Evolutionary conservation across 2,888 invertebrate genomes (phyloP).

Genomic region (Eupithecia pulchellata): DNA sequence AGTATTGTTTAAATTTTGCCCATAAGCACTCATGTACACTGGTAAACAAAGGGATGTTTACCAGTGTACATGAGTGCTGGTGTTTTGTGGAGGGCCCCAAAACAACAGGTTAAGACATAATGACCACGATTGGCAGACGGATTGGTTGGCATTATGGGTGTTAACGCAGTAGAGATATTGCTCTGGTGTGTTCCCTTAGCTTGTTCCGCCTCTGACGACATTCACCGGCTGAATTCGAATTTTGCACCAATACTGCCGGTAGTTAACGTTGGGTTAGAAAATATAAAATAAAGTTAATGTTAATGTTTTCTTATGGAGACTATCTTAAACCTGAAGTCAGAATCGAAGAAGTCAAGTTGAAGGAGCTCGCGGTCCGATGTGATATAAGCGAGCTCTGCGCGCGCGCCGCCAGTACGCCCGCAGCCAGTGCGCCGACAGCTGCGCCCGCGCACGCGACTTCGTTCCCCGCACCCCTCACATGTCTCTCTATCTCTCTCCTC

Average conservation of each 20-base stretch:
- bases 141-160: too few relatives aligned
- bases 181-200: background rate
- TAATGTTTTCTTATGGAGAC: background rate
- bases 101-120: too few relatives aligned
- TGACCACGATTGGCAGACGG: too few relatives aligned
- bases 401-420: constrained; percentile 79
- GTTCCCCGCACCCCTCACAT: constrained; percentile 52
- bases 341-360: constrained; percentile 75
- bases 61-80: too few relatives aligned
- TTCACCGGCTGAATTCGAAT: background rate
- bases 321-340: background rate
- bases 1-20: background rate
- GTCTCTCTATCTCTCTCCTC: constrained; percentile 21
- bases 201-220: background rate
- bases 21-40: too few relatives aligned
- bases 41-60: too few relatives aligned
- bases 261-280: background rate
- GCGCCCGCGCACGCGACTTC: constrained; percentile 60
- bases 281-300: background rate
- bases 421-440: constrained; percentile 69
- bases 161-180: too few relatives aligned
- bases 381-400: constrained; percentile 76
- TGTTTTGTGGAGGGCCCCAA: too few relatives aligned
- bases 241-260: background rate
- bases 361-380: constrained; percentile 76